phyloP scores from a whole-genome alignment of 92 coral and sea anemone genomes.

The Scolanthus callimorphus region DNA sequence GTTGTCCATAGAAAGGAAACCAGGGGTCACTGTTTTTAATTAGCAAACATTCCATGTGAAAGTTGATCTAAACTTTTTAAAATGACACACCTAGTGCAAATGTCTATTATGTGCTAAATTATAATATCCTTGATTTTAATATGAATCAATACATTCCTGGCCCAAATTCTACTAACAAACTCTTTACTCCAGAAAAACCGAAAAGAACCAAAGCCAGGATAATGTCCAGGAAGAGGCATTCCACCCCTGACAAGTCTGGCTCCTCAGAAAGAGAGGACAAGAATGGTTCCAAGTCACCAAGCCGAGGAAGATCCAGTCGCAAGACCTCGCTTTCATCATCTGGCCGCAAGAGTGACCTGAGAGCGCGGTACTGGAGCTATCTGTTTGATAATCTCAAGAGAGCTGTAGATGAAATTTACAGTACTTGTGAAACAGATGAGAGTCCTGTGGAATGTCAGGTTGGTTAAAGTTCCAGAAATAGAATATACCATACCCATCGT shows the following conservation, averaged over 20 bases:
- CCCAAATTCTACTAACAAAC: no score
- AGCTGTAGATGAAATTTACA: slow-evolving; percentile 97
- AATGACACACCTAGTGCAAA: no score
- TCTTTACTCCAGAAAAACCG: slow-evolving; percentile 28
- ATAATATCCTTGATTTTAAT: no score
- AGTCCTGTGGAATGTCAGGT: slow-evolving; percentile 99
- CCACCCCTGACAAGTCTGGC: slow-evolving; percentile 85
- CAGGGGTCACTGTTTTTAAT: no score
- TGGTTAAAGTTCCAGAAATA: no score
- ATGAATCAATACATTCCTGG: no score
- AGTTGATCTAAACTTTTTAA: no score
- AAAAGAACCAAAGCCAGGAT: slow-evolving; percentile 53
- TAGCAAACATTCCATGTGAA: no score
- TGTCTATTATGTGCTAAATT: no score
- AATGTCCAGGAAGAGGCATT: slow-evolving; percentile 46
- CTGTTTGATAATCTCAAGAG: slow-evolving; percentile 94
- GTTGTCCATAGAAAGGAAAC: no score
- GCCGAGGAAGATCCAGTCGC: slow-evolving; percentile 56
- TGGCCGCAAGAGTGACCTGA: slow-evolving; percentile 82
- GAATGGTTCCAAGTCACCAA: slow-evolving; percentile 69
- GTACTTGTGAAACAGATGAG: slow-evolving; percentile 94
- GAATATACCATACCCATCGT: no score
- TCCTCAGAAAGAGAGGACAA: slow-evolving; percentile 83
- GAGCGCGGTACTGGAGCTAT: slow-evolving; percentile 98
- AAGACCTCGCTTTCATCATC: slow-evolving; percentile 72